Evolutionary conservation across 1,140 invertebrate species (phyloP).

Genomic region (Drosophila pectinifera): DNA sequence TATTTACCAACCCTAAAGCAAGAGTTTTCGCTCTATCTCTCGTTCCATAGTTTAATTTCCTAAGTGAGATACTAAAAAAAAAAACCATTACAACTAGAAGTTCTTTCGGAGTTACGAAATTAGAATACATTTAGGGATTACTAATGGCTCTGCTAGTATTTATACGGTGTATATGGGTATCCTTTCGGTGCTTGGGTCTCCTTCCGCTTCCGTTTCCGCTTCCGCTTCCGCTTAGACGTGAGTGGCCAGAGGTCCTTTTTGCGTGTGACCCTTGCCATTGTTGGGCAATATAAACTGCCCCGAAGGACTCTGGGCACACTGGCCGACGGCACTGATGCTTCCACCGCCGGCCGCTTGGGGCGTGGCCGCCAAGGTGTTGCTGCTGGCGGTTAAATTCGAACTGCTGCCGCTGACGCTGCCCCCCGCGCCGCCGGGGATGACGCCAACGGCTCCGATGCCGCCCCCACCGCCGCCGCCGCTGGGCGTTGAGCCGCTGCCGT

Average conservation of each 20-base stretch:
- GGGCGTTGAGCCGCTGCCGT: slow-evolving; percentile 7
- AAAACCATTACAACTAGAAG: slow-evolving; percentile 35
- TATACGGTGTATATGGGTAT: slow-evolving; percentile 17
- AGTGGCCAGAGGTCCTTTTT: slow-evolving; percentile 81
- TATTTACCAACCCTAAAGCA: slow-evolving; percentile 5
- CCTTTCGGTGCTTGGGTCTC: too few species aligned
- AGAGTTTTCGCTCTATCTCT: too few species aligned
- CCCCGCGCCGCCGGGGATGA: slow-evolving; percentile 2
- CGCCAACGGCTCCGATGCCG: slow-evolving; percentile 2
- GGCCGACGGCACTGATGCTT: background rate
- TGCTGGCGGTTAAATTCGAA: slow-evolving; percentile 82
- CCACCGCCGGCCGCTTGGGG: slow-evolving; percentile 51
- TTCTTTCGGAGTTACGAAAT: slow-evolving; percentile 32
- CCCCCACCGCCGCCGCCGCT: slow-evolving; percentile 3
- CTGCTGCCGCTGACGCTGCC: slow-evolving; percentile 82
- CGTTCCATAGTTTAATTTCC: background rate
- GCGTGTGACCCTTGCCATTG: slow-evolving; percentile 80
- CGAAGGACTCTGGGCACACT: slow-evolving; percentile 80
- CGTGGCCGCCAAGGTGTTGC: slow-evolving; percentile 81
- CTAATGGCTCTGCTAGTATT: slow-evolving; percentile 46
- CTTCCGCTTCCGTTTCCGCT: too few species aligned
- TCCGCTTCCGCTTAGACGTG: slow-evolving; percentile 68
- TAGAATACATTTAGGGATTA: slow-evolving; percentile 38
- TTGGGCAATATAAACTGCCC: slow-evolving; percentile 84
- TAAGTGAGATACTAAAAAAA: slow-evolving; percentile 22